A percentile compares a stretch with the other conserved stretches of the same genome.
Conservation (phyloP, 2,113 vertebrate species). For the Phoenicopterus ruber region DNA sequence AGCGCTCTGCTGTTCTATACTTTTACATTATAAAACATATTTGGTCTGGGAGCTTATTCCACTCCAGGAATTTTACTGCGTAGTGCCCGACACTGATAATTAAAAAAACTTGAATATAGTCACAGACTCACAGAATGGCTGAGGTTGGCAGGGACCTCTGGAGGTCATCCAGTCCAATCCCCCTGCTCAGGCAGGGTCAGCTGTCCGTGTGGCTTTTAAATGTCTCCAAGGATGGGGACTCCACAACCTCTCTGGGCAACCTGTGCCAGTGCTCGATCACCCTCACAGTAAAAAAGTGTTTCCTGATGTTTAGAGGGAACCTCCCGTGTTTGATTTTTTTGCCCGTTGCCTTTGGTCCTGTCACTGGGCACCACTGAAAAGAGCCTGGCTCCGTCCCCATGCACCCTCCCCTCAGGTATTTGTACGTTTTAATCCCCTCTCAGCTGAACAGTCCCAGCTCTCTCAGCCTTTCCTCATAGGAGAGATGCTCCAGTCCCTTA, state of each 20-base stretch:
- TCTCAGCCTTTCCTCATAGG: neutral
- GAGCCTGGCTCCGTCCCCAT: accelerated
- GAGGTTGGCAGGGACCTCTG: neutral
- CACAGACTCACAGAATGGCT: neutral
- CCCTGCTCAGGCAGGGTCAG: neutral
- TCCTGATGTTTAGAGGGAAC: neutral
- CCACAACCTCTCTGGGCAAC: neutral
- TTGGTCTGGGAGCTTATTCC: neutral
- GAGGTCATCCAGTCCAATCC: neutral
- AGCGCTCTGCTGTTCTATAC: neutral
- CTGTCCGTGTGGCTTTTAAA: neutral
- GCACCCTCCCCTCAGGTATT: neutral
- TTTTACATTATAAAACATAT: neutral
- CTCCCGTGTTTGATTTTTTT: neutral
- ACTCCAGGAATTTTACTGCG: neutral
- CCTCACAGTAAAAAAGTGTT: neutral
- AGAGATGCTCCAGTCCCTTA: neutral
- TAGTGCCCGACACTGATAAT: neutral
- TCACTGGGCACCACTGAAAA: neutral
- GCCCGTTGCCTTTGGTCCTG: neutral
- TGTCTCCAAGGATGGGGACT: neutral
- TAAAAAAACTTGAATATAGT: neutral
- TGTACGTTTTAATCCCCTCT: neutral
- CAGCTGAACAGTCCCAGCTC: neutral
- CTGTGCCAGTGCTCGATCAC: neutral